Conservation (phyloP, 2,113 vertebrate genomes). For the Gobio gobio region DNA sequence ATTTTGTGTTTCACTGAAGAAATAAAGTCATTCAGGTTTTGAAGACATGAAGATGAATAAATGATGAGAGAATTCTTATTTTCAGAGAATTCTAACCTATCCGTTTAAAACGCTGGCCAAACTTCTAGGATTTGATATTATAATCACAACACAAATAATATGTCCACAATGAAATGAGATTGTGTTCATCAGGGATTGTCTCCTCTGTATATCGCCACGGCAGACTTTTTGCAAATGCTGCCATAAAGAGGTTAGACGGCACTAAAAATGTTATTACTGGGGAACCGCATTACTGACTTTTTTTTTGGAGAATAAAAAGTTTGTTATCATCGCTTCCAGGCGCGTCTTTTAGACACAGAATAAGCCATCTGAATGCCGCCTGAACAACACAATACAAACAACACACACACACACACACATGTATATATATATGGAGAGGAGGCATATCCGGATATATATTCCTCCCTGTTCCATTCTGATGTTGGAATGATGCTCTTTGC, state of each 20-base stretch:
- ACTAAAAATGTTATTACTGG: constrained; percentile 31
- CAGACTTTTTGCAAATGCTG: constrained; percentile 36
- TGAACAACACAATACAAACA: not conserved
- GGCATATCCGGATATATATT: constrained; percentile 22
- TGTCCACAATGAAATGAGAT: not conserved
- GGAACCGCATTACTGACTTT: not conserved
- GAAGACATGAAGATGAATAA: not conserved
- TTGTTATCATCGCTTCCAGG: constrained; percentile 38
- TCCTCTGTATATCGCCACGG: not conserved
- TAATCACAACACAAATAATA: constrained; percentile 41
- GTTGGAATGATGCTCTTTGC: constrained; percentile 35
- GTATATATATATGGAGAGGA: not conserved
- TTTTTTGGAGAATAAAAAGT: constrained; percentile 44
- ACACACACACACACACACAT: not conserved
- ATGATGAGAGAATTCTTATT: not conserved
- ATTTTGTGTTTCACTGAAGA: not conserved
- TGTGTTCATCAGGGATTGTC: constrained; percentile 33
- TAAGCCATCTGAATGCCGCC: not conserved
- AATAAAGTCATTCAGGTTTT: not conserved
- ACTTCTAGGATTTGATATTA: constrained; percentile 17
- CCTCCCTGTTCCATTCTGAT: constrained; percentile 34
- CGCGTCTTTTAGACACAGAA: constrained; percentile 34
- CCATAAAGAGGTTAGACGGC: constrained; percentile 34
- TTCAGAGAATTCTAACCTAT: not conserved
- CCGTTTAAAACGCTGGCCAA: not conserved